These are phyloP conservation scores for Silurus meridionalis DNA, from an alignment of 2,113 vertebrate species.

Conservation along the genomic window DNA sequence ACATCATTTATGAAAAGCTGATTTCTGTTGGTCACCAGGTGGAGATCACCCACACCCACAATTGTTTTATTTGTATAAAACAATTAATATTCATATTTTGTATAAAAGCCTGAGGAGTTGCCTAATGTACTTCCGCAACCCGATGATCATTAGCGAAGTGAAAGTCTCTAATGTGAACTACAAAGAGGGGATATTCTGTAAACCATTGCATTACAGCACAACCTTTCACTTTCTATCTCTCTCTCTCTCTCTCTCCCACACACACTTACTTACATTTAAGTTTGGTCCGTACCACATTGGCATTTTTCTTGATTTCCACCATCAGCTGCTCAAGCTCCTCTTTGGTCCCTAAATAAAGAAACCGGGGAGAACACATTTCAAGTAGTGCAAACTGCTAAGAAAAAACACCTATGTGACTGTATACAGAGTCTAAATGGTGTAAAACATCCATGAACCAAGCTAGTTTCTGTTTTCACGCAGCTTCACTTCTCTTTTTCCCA, in stretches of 20 bases:
- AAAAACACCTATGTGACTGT: background rate
- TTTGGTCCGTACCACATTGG: constrained; percentile 82
- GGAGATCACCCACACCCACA: background rate
- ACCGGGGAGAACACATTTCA: background rate
- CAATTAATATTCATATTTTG: background rate
- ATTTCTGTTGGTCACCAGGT: background rate
- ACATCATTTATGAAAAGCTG: background rate
- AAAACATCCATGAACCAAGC: background rate
- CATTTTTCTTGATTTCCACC: constrained; percentile 88
- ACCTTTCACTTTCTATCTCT: background rate
- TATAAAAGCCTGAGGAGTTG: background rate
- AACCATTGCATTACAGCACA: background rate
- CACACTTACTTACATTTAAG: constrained; percentile 78
- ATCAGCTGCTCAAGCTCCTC: constrained; percentile 87
- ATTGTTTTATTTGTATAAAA: background rate
- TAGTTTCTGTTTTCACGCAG: background rate
- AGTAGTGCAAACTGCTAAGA: background rate
- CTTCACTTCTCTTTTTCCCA: background rate
- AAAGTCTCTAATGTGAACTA: background rate
- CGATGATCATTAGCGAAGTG: background rate
- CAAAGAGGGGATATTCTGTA: background rate
- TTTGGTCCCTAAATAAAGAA: constrained; percentile 80
- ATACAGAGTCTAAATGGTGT: too few relatives aligned
- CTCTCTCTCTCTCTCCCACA: background rate
- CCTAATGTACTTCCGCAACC: background rate